Percentiles rank a stretch among this genome's conserved stretches.
Conservation (phyloP, 2,113 vertebrate species). For the Otus sunia region DNA sequence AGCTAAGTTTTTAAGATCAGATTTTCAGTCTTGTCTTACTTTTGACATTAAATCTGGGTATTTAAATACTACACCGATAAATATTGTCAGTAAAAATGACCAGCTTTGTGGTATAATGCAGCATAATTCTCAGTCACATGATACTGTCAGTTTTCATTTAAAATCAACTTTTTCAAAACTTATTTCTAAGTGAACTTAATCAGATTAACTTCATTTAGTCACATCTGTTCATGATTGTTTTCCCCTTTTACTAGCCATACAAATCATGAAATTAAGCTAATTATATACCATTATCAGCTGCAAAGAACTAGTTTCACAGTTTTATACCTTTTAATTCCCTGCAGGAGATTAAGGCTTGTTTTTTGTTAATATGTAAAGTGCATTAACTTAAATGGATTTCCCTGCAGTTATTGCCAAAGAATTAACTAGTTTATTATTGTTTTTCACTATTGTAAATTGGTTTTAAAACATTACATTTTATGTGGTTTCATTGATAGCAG, state of each 20-base stretch:
- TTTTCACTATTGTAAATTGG: conserved; percentile 60
- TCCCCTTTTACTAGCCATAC: conserved; percentile 67
- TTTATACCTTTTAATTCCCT: conserved; percentile 71
- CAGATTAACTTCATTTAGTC: conserved; percentile 76
- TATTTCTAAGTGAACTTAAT: conserved; percentile 78
- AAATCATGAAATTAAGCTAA: conserved; percentile 78
- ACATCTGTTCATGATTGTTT: conserved; percentile 76
- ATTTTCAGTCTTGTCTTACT: neutral
- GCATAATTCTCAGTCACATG: conserved; percentile 33
- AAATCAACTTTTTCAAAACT: conserved; percentile 77
- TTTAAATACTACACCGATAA: neutral
- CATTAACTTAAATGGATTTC: conserved; percentile 64
- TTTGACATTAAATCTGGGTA: neutral
- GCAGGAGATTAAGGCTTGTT: conserved; percentile 59
- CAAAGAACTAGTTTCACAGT: conserved; percentile 63
- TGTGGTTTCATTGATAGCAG: conserved; percentile 28
- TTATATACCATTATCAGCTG: conserved; percentile 71
- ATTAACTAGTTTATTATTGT: conserved; percentile 64
- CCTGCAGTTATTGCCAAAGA: conserved; percentile 36
- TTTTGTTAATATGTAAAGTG: conserved; percentile 64
- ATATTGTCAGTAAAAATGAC: neutral
- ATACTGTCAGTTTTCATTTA: conserved; percentile 75
- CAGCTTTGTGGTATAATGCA: neutral
- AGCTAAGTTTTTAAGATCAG: neutral
- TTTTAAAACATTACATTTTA: conserved; percentile 63